Percentiles rank a stretch among this genome's conserved stretches.
phyloP scores from a whole-genome alignment of 2,113 vertebrate genomes.

The Cryptomyrus ogoouensis region DNA sequence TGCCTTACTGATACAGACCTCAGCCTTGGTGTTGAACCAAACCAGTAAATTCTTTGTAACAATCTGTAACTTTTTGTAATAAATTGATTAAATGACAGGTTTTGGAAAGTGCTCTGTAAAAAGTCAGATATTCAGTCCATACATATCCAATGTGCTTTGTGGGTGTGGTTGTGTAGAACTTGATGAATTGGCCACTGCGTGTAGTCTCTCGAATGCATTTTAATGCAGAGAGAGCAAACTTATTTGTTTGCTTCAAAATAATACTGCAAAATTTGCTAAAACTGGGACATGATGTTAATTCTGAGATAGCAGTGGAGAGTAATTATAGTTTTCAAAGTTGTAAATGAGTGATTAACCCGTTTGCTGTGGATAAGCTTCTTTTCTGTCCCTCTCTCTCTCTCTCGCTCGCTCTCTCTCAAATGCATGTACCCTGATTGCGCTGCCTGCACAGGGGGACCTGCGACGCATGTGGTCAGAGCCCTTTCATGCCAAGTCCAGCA shows the following conservation, averaged over 20 bases:
- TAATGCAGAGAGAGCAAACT: background rate
- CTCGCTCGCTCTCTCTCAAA: background rate
- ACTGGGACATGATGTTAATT: background rate
- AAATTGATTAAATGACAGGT: background rate
- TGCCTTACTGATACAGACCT: background rate
- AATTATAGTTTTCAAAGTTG: background rate
- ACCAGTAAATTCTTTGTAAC: background rate
- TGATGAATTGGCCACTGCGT: background rate
- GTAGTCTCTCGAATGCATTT: background rate
- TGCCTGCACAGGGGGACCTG: constrained; percentile 77
- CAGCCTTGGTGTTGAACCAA: background rate
- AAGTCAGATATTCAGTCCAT: background rate
- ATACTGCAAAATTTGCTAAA: background rate
- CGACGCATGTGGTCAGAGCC: constrained; percentile 99
- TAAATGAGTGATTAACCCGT: background rate
- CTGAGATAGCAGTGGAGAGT: background rate
- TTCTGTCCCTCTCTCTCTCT: too few relatives aligned
- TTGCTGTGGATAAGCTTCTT: background rate
- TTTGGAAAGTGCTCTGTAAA: background rate
- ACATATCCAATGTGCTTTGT: background rate
- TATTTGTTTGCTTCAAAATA: background rate
- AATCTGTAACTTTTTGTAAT: background rate
- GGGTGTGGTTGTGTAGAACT: background rate
- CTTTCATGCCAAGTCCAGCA: constrained; percentile 92
- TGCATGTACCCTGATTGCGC: background rate